Percentiles rank a stretch among this genome's conserved stretches.
Conservation (phyloP, 1,140 invertebrate species). For the Caerostris extrusa region DNA sequence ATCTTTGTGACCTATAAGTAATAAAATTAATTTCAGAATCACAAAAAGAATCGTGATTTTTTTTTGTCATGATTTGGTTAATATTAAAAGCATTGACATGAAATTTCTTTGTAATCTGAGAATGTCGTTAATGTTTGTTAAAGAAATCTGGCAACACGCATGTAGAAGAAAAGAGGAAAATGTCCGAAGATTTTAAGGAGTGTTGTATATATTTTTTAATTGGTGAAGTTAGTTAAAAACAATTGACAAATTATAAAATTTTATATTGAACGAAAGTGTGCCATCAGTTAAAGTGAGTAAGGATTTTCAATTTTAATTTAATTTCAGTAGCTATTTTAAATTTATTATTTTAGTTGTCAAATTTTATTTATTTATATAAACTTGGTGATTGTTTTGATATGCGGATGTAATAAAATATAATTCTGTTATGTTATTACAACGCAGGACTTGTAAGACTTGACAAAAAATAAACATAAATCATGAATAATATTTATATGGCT, state of each 20-base stretch:
- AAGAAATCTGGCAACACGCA: not conserved
- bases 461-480: not conserved
- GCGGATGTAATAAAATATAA: not conserved
- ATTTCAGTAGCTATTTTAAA: not conserved
- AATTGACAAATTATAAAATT: not conserved
- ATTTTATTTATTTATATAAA: not conserved
- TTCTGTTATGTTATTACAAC: not conserved
- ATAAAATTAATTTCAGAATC: no score
- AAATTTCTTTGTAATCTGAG: not conserved
- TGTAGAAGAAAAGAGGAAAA: conserved; percentile 29
- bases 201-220: conserved; percentile 40
- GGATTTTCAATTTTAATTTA: not conserved
- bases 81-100: not conserved
- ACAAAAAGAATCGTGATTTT: no score
- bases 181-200: conserved; percentile 55
- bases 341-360: conserved; percentile 35
- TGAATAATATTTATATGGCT: not conserved
- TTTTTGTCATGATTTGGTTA: no score
- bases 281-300: conserved; percentile 14
- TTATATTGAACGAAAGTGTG: not conserved
- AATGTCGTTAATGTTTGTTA: not conserved
- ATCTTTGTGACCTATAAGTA: no score
- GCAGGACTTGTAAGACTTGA: not conserved
- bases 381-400: not conserved
- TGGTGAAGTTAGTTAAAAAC: conserved; percentile 12